Base-by-base conservation (phyloP, 2,113 vertebrate species). In the Atrichornis clamosus region DNA sequence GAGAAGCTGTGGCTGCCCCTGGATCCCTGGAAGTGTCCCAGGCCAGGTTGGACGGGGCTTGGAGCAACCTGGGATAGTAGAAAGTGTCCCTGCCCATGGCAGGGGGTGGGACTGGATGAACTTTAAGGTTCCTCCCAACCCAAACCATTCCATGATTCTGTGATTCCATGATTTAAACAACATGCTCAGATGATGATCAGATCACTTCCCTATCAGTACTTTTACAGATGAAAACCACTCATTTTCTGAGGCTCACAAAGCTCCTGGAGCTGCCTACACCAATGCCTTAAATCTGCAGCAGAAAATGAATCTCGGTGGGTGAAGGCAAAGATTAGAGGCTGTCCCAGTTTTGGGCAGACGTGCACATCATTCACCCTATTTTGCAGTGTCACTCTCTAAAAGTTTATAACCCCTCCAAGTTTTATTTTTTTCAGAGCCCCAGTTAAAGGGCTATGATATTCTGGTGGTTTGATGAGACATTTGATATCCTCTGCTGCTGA, bases 381-480 rank as follows among this genome's bases (percentile, higher is more conserved):
- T 78, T n/a, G 6, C n/a, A 82, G 33, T 19, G 3, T 27, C 75
- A 64, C 62, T 72, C 53, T 47, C 46, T 55, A 33, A 76, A 93
- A 83, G 39, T 85, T 82, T 83, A 85, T 65, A 59, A 72, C 30
- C 52, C 52, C 46, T 74, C 68, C 16, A 55, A 76, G 35, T 64
- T 89, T 75, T 46, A 3, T 18, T 49, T 59, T 74, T 89, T 90
- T 74, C 53, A 20, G 74, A 79, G n/a, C 11, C 58, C 14, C 56
- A 62, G 0, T 93, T 84, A 85, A 94, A 92, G 33, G 46, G 6
- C 30, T 78, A 41, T 90, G 46, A 47, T 90, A 93, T 94, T 85
- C 75, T 80, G 30, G 42, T 85, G 59, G 42, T n/a, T 88, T 85
- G 75, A 94, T 74, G 79, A 90, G 75, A 41, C 73, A 85, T 94